Base-by-base conservation (phyloP, 2,888 invertebrate species). In the Ommatoiulus sabulosus region DNA sequence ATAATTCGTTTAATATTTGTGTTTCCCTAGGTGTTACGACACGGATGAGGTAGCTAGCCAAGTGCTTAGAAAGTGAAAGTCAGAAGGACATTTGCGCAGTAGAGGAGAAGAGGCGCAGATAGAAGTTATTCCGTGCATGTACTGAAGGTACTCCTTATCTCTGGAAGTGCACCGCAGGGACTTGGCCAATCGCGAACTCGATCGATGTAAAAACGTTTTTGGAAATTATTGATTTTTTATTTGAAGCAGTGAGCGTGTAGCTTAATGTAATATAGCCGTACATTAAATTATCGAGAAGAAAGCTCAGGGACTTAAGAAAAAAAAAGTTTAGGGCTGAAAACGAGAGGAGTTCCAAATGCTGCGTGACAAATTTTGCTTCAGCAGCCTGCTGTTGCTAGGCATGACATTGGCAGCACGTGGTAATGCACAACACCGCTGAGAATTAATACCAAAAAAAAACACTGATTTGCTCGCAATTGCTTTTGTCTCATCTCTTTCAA, bases 51-150 rank as follows among this genome's bases (percentile, higher is more conserved):
- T 80, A 80, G 80, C 35, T 35, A 35, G 80, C 80, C 35, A 80
- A 35, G 35, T 35, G 80, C 80, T 80, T 80, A 43, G 80, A 80
- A 80, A 80, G 80, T 80, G 80, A 80, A 80, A 80, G 80, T 80
- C 80, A 80, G 80, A 80, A 80, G 80, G 80, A 80, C 80, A 80
- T 35, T 80, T 43, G 80, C 35, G 80, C 80, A 80, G 24, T 80
- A 7, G 80, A 35, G 35, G 35, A 15, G 80, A 80, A 80, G 80
- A 80, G 80, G 12, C 35, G 24, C 35, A 80, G 35, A 17, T 17
- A 43, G 80, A 80, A 80, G 80, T 35, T 80, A 80, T 80, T 80
- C 80, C 4, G 15, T 8, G 35, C 80, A 35, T 24, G 80, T 35
- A 35, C 80, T 80, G 35, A 0, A 35, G 35, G 35, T 35, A 35